Evolutionary conservation across 2,797 vertebrate genomes (phyloP).

Genomic region (Phrynocephalus guinanensis): DNA sequence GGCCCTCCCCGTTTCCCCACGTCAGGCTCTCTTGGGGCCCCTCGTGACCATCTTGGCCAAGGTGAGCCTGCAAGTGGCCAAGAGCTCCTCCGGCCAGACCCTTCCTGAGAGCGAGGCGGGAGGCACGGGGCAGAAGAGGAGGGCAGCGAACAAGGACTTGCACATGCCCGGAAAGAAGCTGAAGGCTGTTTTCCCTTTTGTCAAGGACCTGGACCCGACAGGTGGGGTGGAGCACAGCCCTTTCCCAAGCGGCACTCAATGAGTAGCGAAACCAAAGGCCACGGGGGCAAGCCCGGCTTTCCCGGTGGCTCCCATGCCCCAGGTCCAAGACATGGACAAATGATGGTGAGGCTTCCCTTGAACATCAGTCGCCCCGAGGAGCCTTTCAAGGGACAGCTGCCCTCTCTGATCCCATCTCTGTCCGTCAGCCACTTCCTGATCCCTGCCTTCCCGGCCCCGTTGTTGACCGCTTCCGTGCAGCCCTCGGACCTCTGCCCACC

Average conservation of each 20-base stretch:
- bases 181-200: slow-evolving; percentile 68
- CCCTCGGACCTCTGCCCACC: slow-evolving; percentile 77
- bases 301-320: too few relatives aligned
- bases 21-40: slow-evolving; percentile 80
- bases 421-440: too few relatives aligned
- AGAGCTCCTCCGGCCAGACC: not conserved
- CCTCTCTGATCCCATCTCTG: too few relatives aligned
- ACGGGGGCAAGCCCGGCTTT: too few relatives aligned
- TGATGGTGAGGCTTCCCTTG: too few relatives aligned
- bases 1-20: slow-evolving; percentile 25
- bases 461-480: slow-evolving; percentile 75
- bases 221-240: too few relatives aligned
- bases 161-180: slow-evolving; percentile 75
- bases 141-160: slow-evolving; percentile 62
- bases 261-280: too few relatives aligned
- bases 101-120: slow-evolving; percentile 68
- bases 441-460: not conserved
- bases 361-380: too few relatives aligned
- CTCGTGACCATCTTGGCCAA: slow-evolving; percentile 78
- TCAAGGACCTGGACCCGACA: slow-evolving; percentile 70
- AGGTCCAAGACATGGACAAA: too few relatives aligned
- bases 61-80: slow-evolving; percentile 72
- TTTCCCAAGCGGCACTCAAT: too few relatives aligned
- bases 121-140: slow-evolving; percentile 61
- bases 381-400: too few relatives aligned